phyloP scores from a whole-genome alignment of 1,140 invertebrate genomes.

The Ptiloglossa arizonensis region DNA sequence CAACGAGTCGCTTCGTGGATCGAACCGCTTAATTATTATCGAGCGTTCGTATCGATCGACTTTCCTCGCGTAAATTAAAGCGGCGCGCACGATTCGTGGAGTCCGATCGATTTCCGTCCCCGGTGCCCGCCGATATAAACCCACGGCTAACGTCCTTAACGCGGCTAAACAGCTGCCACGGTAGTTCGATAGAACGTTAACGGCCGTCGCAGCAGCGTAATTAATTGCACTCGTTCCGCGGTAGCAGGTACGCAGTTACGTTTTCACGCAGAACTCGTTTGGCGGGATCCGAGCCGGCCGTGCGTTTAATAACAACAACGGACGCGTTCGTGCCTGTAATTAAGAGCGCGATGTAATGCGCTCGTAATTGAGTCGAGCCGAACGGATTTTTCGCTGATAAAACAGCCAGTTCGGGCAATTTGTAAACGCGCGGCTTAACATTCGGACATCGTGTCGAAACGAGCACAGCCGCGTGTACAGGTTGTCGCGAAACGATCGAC shows the following conservation, averaged over 20 bases:
- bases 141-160: not conserved
- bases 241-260: slow-evolving; percentile 16
- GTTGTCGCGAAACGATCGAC: too few relatives aligned
- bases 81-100: not conserved
- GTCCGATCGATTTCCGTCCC: slow-evolving; percentile 1
- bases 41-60: not conserved
- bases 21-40: slow-evolving; percentile 30
- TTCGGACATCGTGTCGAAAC: too few relatives aligned
- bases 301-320: slow-evolving; percentile 23
- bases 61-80: slow-evolving; percentile 33
- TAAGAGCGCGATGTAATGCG: slow-evolving; percentile 10
- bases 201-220: slow-evolving; percentile 28
- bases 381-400: not conserved
- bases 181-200: not conserved
- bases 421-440: not conserved
- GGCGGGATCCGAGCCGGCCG: not conserved
- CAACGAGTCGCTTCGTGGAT: slow-evolving; percentile 6
- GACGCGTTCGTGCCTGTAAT: slow-evolving; percentile 4
- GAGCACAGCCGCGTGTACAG: too few relatives aligned
- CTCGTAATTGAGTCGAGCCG: slow-evolving; percentile 1
- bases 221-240: slow-evolving; percentile 50
- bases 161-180: not conserved
- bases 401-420: slow-evolving; percentile 1
- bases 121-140: not conserved
- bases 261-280: slow-evolving; percentile 49